Base-by-base conservation (phyloP, 1,140 invertebrate species). In the Anastrepha obliqua region DNA sequence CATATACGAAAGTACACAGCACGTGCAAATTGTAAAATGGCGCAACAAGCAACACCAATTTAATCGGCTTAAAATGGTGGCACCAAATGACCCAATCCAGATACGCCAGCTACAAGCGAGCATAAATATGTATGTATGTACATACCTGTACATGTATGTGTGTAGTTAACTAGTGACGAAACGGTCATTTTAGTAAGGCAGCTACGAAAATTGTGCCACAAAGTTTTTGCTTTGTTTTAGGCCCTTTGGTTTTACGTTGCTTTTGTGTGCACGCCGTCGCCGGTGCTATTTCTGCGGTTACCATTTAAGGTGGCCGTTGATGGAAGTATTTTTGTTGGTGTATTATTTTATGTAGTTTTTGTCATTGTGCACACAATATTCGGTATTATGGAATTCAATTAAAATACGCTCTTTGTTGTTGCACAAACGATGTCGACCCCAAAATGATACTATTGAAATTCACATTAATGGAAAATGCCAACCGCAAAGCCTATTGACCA, bases 401-500 rank as follows among this genome's bases (percentile, higher is more conserved):
- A 74, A 74, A 74, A 47, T 74, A 74, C 39, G 39, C 42, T 11
- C 39, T 74, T 74, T 74, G 42, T 44, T 74, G 67, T 74, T 74
- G 39, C 44, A 74, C 67, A 47, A 74, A 29, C 29, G 39, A 67
- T 20, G 13, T 11, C 20, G 44, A 74, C 67, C 13, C 67, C 13
- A 39, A 74, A 74, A 74, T 74, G 67, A 42, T 47, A 47, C 67
- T 15, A 47, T 74, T 74, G 67, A 15, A 74, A 42, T 15, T 42
- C 15, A 74, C 67, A 74, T 74, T 74, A 74, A 74, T 74, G 67
- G 67, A 74, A 74, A 74, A 74, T 42, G 42, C 42, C 67, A 74
- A 74, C 67, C 67, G 67, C 67, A 74, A 74, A 74, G 67, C 67
- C 67, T 74, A 74, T 74, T 74, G 67, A 74, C 67, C 67, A 74